Base-by-base conservation (phyloP, 1,140 invertebrate species). In the Drosophila navojoa region DNA sequence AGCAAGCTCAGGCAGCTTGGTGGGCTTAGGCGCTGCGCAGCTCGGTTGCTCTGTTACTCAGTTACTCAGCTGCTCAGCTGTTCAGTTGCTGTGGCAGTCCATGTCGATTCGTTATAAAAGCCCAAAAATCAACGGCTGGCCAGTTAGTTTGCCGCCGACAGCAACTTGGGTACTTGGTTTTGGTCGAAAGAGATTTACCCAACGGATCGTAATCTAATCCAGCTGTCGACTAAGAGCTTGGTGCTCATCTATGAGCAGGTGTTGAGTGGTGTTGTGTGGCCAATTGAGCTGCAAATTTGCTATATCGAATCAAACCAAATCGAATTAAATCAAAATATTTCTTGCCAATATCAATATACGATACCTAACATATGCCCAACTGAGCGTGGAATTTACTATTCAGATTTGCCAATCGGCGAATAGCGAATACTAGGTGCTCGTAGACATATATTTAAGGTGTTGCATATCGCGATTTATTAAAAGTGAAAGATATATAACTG, bases 91-190 rank as follows among this genome's bases (percentile, higher is more conserved):
- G 62, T 50, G 15, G 40, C 11, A 16, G 50, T 19, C 44, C 59
- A 66, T 50, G 61, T 61, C 55, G 78, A 85, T 81, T 82, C 71
- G 81, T 76, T 86, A 86, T 86, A 86, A 86, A 86, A 86, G 72
- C 79, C 54, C 76, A 72, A 86, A 82, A 86, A 62, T 70, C 84
- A 82, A 53, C 64, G 68, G 71, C 79, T 73, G 79, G 75, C 71
- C 71, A 89, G 76, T 86, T 73, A 86, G 82, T 86, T 86, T 68
- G 79, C 76, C 67, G 59, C 53, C 59, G 59, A 70, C 71, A 71
- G 71, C 68, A 70, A 60, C 82, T 87, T 86, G 81, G 61, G 78
- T 82, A 78, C 75, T 86, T 81, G 77, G 42, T 70, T 58, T 86
- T 81, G 72, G 32, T 70, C 54, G 55, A 68, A 58, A 72, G 75